Percentiles rank a stretch among this genome's conserved stretches.
These are phyloP conservation scores for Drosophila serrata DNA, from an alignment of 1,140 invertebrate genomes.

Conservation along the genomic window DNA sequence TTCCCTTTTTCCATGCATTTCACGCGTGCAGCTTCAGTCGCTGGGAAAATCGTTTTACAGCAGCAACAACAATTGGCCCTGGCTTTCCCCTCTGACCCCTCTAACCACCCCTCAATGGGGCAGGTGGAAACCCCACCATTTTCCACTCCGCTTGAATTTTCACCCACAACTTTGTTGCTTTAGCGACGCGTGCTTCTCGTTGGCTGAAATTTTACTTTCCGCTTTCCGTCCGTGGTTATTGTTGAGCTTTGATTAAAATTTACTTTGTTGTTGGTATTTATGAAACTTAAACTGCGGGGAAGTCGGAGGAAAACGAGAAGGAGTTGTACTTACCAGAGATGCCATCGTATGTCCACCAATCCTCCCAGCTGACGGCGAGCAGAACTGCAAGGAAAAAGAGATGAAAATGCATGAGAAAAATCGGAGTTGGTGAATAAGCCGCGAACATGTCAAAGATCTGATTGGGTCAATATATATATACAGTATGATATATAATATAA, in stretches of 20 bases:
- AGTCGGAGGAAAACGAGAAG: not conserved
- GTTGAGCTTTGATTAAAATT: constrained; percentile 72
- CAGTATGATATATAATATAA: not conserved
- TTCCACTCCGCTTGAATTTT: constrained; percentile 10
- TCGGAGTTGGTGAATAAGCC: constrained; percentile 5
- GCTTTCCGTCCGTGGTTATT: constrained; percentile 51
- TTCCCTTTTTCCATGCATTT: constrained; percentile 42
- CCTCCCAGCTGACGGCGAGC: constrained; percentile 93
- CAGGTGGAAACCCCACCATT: constrained; percentile 31
- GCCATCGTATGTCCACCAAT: constrained; percentile 97
- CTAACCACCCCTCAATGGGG: not conserved
- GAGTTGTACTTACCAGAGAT: constrained; percentile 92
- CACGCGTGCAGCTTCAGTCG: constrained; percentile 58
- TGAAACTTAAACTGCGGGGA: constrained; percentile 43
- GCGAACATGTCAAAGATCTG: constrained; percentile 22
- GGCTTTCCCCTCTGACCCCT: constrained; percentile 6
- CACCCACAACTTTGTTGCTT: constrained; percentile 65
- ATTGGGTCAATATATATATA: constrained; percentile 15
- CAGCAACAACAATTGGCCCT: constrained; percentile 30
- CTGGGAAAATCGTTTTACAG: constrained; percentile 60
- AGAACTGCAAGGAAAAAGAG: constrained; percentile 72
- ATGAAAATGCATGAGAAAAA: constrained; percentile 4
- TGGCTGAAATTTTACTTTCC: constrained; percentile 49
- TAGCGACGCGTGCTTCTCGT: constrained; percentile 54
- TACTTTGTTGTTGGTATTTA: constrained; percentile 72